Evolutionary conservation across 1,140 invertebrate species (phyloP), one percentile per base, ranked within the genome.

Genomic region (Whitmania pigra): DNA sequence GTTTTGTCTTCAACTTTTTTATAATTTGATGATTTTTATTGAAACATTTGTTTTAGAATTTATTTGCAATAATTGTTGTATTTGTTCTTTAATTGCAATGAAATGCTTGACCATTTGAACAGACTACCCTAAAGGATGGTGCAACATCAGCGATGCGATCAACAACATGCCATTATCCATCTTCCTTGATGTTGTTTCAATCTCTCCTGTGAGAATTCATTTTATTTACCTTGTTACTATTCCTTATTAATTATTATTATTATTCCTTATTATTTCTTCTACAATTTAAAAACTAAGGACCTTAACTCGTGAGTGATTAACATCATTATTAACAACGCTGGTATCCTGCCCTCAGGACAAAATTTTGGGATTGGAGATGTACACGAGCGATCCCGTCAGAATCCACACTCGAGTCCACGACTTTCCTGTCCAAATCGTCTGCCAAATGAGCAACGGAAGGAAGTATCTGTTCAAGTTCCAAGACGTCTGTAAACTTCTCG

Each of bases 81-180:
- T 6, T 36, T 36, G 2, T 36, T 36, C n/a, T n/a, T n/a, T n/a
- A n/a, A n/a, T n/a, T n/a, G n/a, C n/a, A n/a, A n/a, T n/a, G n/a
- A 36, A 36, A 36, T 36, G 31, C 31, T 36, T 36, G 2, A 36
- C 2, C 31, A 36, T 49, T 49, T 11, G 15, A 63, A 22, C 57
- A 63, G 57, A 63, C 29, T 20, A 31, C 22, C 53, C 83, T 0
- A 53, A 79, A n/a, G 89, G 90, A 25, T 92, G 89, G 89, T 83
- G 86, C n/a, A 83, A 89, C 60, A 83, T 91, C 75, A 86, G 85
- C 73, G 90, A 92, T 77, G 78, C 89, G 13, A 78, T 92, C 7
- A 79, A 89, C 0, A 82, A 88, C 0, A 81, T 92, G 74, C 90
- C 90, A 0, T 75, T 92, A 0, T 87, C 86, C 0, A 76, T 92